Percentiles rank a stretch among this genome's conserved stretches.
Evolutionary conservation across 1,140 invertebrate genomes (phyloP).

Genomic region (Riptortus pedestris): DNA sequence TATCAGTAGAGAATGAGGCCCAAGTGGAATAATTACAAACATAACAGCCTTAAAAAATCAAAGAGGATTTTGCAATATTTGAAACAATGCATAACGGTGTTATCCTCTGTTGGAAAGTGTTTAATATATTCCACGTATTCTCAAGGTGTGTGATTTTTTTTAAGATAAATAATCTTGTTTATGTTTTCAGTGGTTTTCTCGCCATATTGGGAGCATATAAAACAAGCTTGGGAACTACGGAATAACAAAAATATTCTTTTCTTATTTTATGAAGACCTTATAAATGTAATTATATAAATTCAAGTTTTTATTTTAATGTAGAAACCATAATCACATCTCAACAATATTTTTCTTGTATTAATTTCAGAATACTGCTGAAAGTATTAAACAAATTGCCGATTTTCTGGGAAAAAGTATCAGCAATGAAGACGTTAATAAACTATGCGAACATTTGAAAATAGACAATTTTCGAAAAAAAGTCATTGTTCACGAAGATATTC

Average conservation of each 20-base stretch:
- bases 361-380: slow-evolving; percentile 46
- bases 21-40: too few relatives aligned
- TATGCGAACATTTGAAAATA: slow-evolving; percentile 49
- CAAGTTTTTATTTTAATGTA: too few relatives aligned
- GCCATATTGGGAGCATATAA: slow-evolving; percentile 61
- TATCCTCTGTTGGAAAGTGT: too few relatives aligned
- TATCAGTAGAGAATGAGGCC: too few relatives aligned
- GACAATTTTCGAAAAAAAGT: slow-evolving; percentile 29
- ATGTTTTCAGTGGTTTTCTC: slow-evolving; percentile 46
- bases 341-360: too few relatives aligned
- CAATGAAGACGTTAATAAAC: slow-evolving; percentile 41
- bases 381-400: slow-evolving; percentile 53
- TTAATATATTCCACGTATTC: too few relatives aligned
- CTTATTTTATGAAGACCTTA: slow-evolving; percentile 71
- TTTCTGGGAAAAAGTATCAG: slow-evolving; percentile 52
- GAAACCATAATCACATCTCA: too few relatives aligned
- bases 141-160: too few relatives aligned
- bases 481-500: neutral
- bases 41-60: too few relatives aligned
- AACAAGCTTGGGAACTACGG: slow-evolving; percentile 55
- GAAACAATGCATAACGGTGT: too few relatives aligned
- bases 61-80: too few relatives aligned
- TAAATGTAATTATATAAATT: slow-evolving; percentile 46
- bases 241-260: slow-evolving; percentile 60
- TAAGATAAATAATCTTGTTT: slow-evolving; percentile 33